These are phyloP conservation scores for Scomber scombrus DNA, from an alignment of 2,113 vertebrate genomes.

Conservation along the genomic window DNA sequence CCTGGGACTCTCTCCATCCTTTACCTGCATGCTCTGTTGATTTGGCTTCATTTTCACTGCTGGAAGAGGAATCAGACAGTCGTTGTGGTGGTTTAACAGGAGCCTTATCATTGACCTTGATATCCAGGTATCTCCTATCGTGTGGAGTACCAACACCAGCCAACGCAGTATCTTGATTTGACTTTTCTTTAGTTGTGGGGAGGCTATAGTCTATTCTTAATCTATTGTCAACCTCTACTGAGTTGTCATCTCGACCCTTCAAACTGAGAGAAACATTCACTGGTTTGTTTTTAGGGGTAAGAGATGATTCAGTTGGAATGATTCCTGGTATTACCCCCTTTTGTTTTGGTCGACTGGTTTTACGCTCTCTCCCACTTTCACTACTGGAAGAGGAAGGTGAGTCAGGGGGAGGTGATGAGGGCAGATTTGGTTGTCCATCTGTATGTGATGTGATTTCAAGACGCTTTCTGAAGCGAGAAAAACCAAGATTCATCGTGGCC, in stretches of 20 bases:
- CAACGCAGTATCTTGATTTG: no score
- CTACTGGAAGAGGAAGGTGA: conserved; percentile 28
- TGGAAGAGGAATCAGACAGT: conserved; percentile 20
- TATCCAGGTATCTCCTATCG: no score
- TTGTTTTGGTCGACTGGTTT: conserved; percentile 17
- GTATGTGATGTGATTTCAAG: conserved; percentile 55
- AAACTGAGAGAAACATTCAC: neutral
- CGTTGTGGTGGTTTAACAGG: neutral
- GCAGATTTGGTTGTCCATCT: conserved; percentile 3
- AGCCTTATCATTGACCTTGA: conserved; percentile 14
- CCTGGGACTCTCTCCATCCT: neutral
- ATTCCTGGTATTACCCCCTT: conserved; percentile 30
- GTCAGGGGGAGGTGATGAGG: conserved; percentile 37
- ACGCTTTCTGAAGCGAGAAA: conserved; percentile 72
- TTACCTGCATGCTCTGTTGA: neutral
- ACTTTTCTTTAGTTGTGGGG: neutral
- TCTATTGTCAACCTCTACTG: neutral
- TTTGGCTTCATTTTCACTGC: conserved; percentile 17
- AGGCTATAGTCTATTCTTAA: neutral
- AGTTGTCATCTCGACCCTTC: neutral
- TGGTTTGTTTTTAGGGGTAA: neutral
- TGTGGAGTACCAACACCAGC: no score
- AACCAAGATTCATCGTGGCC: conserved; percentile 70
- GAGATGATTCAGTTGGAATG: conserved; percentile 8
- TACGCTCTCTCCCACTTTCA: conserved; percentile 50